Percentiles rank a stretch among this genome's conserved stretches.
These are phyloP conservation scores for Callipepla californica DNA, from an alignment of 2,113 vertebrate genomes.

Conservation along the genomic window DNA sequence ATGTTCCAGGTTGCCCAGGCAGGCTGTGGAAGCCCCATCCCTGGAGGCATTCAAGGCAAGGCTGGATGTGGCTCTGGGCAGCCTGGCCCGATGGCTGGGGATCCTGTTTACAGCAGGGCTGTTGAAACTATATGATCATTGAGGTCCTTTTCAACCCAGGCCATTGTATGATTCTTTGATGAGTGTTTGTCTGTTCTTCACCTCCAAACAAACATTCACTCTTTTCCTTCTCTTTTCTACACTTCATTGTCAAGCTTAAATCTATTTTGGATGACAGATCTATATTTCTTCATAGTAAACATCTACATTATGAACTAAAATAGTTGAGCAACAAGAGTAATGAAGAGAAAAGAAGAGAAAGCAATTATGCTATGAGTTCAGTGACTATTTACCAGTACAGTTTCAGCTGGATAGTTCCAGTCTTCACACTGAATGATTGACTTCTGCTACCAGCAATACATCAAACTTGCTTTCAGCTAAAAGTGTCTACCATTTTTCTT, in stretches of 20 bases:
- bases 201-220: rapidly evolving
- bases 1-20: not conserved
- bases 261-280: not conserved
- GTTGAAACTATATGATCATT: too few species aligned
- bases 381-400: not conserved
- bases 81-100: too few species aligned
- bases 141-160: too few species aligned
- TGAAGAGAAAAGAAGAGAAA: not conserved
- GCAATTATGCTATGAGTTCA: not conserved
- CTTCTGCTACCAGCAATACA: not conserved
- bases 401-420: not conserved
- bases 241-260: not conserved
- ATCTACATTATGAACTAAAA: not conserved
- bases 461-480: not conserved
- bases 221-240: not conserved
- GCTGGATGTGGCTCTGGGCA: too few species aligned
- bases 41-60: too few species aligned
- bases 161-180: too few species aligned
- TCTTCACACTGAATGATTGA: not conserved
- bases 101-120: too few species aligned
- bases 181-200: not conserved
- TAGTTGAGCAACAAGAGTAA: not conserved
- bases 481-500: not conserved
- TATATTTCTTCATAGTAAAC: not conserved
- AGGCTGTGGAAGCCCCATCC: too few species aligned